Evolutionary conservation across 2,888 invertebrate genomes (phyloP).

Genomic region (Odontocolon sp.): DNA sequence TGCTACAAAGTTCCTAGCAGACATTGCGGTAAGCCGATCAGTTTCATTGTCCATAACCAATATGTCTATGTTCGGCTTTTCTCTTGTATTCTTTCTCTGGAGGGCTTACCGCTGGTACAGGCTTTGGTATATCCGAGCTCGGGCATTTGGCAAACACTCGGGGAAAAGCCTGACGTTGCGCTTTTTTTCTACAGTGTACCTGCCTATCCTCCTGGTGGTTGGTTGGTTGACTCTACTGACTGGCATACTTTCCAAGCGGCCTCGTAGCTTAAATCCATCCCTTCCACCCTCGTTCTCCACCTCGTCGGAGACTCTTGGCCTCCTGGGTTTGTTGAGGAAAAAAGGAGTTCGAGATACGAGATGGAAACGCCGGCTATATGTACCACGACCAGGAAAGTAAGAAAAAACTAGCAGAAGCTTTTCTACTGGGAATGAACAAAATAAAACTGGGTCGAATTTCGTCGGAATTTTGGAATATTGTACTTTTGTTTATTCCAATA

Average conservation of each 20-base stretch:
- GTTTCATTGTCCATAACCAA: no score
- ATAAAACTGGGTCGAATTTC: conserved; percentile 1
- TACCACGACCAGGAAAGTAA: neutral
- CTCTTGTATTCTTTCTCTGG: conserved; percentile 32
- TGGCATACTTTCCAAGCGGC: conserved; percentile 34
- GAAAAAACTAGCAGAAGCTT: neutral
- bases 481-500: neutral
- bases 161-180: conserved; percentile 66
- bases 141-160: conserved; percentile 68
- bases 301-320: conserved; percentile 48
- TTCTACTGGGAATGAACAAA: conserved; percentile 15
- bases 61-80: conserved; percentile 8
- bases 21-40: no score
- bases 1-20: no score
- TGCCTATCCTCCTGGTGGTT: conserved; percentile 38
- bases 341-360: conserved; percentile 31
- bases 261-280: conserved; percentile 22
- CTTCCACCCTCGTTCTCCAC: conserved; percentile 20
- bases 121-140: conserved; percentile 31
- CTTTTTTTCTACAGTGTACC: conserved; percentile 52
- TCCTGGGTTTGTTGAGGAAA: conserved; percentile 21
- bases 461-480: conserved; percentile 19
- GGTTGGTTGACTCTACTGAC: conserved; percentile 12
- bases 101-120: no score
- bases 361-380: conserved; percentile 10